Evolutionary conservation across 92 coral and sea anemone genomes (phyloP), one percentile per base, ranked within the genome.

Genomic region (Bergia puertoricense): DNA sequence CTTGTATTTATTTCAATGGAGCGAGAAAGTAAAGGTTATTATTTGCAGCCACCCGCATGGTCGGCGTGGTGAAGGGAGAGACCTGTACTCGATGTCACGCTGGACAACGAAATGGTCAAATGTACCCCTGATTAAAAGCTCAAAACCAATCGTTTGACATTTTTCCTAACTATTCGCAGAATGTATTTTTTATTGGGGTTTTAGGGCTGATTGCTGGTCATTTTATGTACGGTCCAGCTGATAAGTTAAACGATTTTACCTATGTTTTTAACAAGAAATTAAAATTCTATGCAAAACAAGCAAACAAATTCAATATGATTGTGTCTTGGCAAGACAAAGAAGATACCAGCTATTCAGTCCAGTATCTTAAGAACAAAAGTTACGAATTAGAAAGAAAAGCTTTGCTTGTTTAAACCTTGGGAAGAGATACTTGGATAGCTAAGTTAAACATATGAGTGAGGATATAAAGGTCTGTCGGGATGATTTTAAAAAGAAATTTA

Each of bases 291-390:
- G 85, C 37, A 86, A 89, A 82, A 39, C 40, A 68, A 81, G 46
- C 39, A 85, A 75, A 77, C 82, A 56, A 86, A 77, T 76, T 74
- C 89, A 57, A 75, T 76, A 75, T 86, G 89, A 76, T 69, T 62
- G 74, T 79, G 89, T 86, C 74, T 54, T 10, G 15, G 43, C n/a
- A 76, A 76, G 81, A 75, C 89, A 86, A 86, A 75, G 81, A 75
- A 65, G 81, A 65, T 76, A 86, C 89, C 82, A 86, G 82, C 83
- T 86, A 76, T 76, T 86, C 83, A 65, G 43, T 86, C 81, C 68
- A 56, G 79, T 84, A 84, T 84, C 77, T 84, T 71, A 84, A 71
- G 87, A 84, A 84, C 87, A 84, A 73, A 84, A 69, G 56, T 69
- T 84, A 71, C 30, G 65, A 69, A 84, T 69, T 46, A 46, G 14